A percentile compares a stretch with the other conserved stretches of the same genome.
Evolutionary conservation across 2,797 vertebrate genomes (phyloP).

Genomic region (Linurgus olivaceus): DNA sequence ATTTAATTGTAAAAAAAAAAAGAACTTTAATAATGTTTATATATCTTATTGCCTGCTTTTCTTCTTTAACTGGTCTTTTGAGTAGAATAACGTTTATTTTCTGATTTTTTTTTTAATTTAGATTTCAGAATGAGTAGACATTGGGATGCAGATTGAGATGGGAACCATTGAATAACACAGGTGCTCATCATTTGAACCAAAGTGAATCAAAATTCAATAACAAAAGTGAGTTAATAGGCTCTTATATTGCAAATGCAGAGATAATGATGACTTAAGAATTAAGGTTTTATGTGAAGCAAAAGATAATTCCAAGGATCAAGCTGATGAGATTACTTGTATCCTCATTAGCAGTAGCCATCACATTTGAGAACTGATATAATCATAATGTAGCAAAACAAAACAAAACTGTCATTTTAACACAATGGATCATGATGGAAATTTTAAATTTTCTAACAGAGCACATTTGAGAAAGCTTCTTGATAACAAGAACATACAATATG

Average conservation of each 20-base stretch:
- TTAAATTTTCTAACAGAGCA: constrained; percentile 24
- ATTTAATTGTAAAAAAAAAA: background rate
- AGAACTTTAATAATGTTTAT: background rate
- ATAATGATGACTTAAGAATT: constrained; percentile 43
- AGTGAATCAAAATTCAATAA: constrained; percentile 20
- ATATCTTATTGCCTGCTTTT: background rate
- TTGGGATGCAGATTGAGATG: background rate
- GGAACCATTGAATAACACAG: constrained; percentile 6
- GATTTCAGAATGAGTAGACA: background rate
- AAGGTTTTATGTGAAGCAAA: constrained; percentile 49
- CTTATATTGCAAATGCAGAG: constrained; percentile 2
- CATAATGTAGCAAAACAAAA: background rate
- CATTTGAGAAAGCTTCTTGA: constrained; percentile 33
- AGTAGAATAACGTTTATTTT: background rate
- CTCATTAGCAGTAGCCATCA: constrained; percentile 7
- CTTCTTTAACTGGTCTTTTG: background rate
- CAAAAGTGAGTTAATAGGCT: constrained; percentile 44
- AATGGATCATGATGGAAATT: background rate
- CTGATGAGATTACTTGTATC: background rate
- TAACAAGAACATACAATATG: constrained; percentile 23
- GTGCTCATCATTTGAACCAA: background rate
- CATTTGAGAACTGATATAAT: background rate
- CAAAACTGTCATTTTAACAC: constrained; percentile 13
- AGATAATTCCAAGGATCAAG: constrained; percentile 8
- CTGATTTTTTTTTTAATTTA: background rate